phyloP scores from a whole-genome alignment of 1,140 invertebrate genomes.

The Drosophila rufa region DNA sequence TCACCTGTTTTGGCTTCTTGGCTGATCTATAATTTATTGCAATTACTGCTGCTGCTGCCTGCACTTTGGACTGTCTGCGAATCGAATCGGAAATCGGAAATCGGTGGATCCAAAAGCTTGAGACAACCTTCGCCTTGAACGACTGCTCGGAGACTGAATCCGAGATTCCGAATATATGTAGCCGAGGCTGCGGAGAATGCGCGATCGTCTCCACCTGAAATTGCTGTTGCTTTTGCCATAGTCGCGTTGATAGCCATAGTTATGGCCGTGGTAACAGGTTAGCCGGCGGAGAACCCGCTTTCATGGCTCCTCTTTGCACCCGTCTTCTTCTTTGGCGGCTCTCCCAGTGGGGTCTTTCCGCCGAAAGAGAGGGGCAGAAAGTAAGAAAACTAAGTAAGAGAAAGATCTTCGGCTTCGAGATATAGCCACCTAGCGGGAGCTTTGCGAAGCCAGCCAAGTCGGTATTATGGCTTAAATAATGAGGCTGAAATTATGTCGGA shows the following conservation, averaged over 20 bases:
- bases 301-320: slow-evolving; percentile 32
- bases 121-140: slow-evolving; percentile 84
- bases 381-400: slow-evolving; percentile 28
- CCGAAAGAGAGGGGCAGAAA: slow-evolving; percentile 7
- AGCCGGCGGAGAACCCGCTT: slow-evolving; percentile 59
- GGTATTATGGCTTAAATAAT: slow-evolving; percentile 20
- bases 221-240: slow-evolving; percentile 58
- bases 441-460: slow-evolving; percentile 1
- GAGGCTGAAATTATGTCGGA: slow-evolving; percentile 5
- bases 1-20: slow-evolving; percentile 63
- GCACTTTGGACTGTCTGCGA: slow-evolving; percentile 67
- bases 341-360: slow-evolving; percentile 7
- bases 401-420: slow-evolving; percentile 5
- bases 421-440: slow-evolving; percentile 31
- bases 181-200: slow-evolving; percentile 57
- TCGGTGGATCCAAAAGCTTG: slow-evolving; percentile 25
- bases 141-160: slow-evolving; percentile 69
- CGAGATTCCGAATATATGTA: slow-evolving; percentile 18
- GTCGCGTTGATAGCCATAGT: slow-evolving; percentile 27
- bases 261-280: slow-evolving; percentile 58
- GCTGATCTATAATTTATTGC: slow-evolving; percentile 44
- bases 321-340: slow-evolving; percentile 21
- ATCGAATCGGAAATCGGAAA: slow-evolving; percentile 17
- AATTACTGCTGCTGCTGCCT: slow-evolving; percentile 43
- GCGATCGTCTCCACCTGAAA: slow-evolving; percentile 42